Evolutionary conservation across 2,888 invertebrate genomes (phyloP), one percentile per base, ranked within the genome.

Genomic region (Pheosia tremula): DNA sequence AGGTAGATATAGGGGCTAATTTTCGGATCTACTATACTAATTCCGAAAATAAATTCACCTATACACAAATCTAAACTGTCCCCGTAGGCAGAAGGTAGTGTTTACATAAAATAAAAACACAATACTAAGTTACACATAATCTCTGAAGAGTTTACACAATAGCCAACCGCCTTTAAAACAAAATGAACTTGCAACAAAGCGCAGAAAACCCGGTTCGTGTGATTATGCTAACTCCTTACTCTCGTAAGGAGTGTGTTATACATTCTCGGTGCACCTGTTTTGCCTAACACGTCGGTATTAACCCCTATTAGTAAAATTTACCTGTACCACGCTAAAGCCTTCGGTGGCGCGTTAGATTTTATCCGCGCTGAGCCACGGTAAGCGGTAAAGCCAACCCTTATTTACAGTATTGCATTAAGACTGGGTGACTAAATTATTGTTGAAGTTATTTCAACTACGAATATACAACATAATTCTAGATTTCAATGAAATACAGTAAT

Each of bases 291-390:
- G 66, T 65, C 62, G 63, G 66, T 70, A 73, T 77, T 77, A 74
- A 79, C 72, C 79, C 69, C 61, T 70, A 76, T 74, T 78, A 76
- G 76, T 67, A 49, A 66, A 79, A 71, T 74, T 77, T 72, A 78
- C 69, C 65, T 77, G 69, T 73, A 70, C 61, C 63, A 57, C 56
- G 59, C 63, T 67, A 73, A 73, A 72, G 71, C 71, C 68, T 56
- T 63, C 66, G 64, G 60, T 65, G 61, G 60, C 62, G 63, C 57
- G 59, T 67, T 59, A 61, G 67, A 72, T 71, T 77, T 73, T 71
- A 79, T 78, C 70, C 70, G 60, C 60, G 68, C 58, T 37, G 59
- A 59, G 56, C 63, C 43, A 37, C 57, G 55, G 66, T 61, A 66
- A 64, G 64, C 64, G 68, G 61, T 64, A 64, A 78, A 75, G 66